These are phyloP conservation scores for Helicoverpa armigera DNA, from an alignment of 1,140 invertebrate species.

Conservation along the genomic window DNA sequence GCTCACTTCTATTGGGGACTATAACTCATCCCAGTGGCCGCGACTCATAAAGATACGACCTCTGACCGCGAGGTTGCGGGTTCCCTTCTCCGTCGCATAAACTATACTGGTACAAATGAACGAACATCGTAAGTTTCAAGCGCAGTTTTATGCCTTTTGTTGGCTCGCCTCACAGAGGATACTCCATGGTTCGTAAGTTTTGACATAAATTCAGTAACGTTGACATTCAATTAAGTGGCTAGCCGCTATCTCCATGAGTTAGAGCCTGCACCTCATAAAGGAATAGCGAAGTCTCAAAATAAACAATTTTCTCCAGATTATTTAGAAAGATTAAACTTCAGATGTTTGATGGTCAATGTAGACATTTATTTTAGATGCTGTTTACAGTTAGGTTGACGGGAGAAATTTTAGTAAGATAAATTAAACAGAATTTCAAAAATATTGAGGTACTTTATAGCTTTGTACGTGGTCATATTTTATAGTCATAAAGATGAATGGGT, in stretches of 20 bases:
- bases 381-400: not conserved
- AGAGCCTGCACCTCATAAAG: not conserved
- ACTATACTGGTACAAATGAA: slow-evolving; percentile 45
- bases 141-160: slow-evolving; percentile 12
- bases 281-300: not conserved
- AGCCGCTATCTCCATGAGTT: not conserved
- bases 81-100: slow-evolving; percentile 53
- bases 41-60: slow-evolving; percentile 50
- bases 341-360: slow-evolving; percentile 4
- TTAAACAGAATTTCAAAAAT: too few species aligned
- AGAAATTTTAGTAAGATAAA: too few species aligned
- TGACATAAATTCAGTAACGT: slow-evolving; percentile 30
- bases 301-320: slow-evolving; percentile 3
- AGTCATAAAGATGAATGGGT: too few species aligned
- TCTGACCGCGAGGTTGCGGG: slow-evolving; percentile 50
- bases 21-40: slow-evolving; percentile 39
- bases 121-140: not conserved
- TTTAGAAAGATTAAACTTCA: not conserved
- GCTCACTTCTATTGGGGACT: slow-evolving; percentile 16
- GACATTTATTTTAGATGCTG: not conserved
- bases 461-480: too few species aligned
- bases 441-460: too few species aligned
- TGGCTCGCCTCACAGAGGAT: not conserved
- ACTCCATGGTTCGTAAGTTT: not conserved
- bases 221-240: slow-evolving; percentile 33